Evolutionary conservation across 1,140 invertebrate genomes (phyloP).

Genomic region (Trinorchestia longiramus): DNA sequence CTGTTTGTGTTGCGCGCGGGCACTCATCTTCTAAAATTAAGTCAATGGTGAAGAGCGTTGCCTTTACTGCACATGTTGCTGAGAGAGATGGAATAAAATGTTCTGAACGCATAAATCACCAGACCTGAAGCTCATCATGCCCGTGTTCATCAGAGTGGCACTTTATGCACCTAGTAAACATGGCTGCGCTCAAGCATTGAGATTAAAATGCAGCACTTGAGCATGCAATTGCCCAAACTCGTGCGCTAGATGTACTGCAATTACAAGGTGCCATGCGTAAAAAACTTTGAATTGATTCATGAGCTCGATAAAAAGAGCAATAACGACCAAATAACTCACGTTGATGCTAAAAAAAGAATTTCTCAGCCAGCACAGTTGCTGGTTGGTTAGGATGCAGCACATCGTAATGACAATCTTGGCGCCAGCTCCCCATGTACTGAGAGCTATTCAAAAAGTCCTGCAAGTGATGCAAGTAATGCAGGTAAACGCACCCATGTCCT

Average conservation of each 20-base stretch:
- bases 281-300: too few species aligned
- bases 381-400: neutral
- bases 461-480: neutral
- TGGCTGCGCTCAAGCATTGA: neutral
- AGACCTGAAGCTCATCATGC: neutral
- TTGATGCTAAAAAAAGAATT: too few species aligned
- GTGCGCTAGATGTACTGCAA: too few species aligned
- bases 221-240: neutral
- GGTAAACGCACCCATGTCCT: too few species aligned
- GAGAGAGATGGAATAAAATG: neutral
- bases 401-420: neutral
- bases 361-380: too few species aligned
- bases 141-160: neutral
- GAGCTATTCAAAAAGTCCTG: neutral
- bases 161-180: neutral
- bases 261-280: too few species aligned
- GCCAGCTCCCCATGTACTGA: neutral
- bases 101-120: neutral
- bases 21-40: neutral
- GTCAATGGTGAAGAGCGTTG: neutral
- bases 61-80: neutral
- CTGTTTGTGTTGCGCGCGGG: neutral
- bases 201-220: neutral
- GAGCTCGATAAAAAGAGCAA: too few species aligned
- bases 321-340: too few species aligned